These are phyloP conservation scores for Catamblyrhynchus diadema DNA, from an alignment of 2,797 vertebrate species.

Conservation along the genomic window DNA sequence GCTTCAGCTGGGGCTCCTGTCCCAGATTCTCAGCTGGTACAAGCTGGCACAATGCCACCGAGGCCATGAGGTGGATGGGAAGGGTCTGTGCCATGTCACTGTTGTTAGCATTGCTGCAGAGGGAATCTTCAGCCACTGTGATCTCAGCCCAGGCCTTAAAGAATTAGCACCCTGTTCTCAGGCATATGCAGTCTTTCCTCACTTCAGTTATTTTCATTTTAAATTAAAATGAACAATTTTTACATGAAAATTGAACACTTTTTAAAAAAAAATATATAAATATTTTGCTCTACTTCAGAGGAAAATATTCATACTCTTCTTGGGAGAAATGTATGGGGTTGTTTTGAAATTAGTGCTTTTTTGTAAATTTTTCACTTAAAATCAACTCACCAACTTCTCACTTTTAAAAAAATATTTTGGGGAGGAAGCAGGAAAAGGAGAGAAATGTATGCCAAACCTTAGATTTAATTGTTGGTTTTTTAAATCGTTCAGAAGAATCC, in stretches of 20 bases:
- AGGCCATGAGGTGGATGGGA: not conserved
- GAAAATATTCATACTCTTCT: not conserved
- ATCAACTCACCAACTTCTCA: not conserved
- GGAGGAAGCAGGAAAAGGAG: not conserved
- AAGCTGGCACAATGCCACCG: not conserved
- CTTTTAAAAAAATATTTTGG: not conserved
- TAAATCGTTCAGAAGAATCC: not conserved
- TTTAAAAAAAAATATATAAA: not conserved
- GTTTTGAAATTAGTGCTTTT: not conserved
- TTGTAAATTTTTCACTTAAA: not conserved
- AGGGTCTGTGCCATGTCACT: not conserved
- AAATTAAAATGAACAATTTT: not conserved
- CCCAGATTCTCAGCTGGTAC: constrained; percentile 18
- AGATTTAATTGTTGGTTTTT: not conserved
- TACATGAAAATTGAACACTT: not conserved
- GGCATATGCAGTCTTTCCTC: not conserved
- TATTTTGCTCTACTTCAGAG: not conserved
- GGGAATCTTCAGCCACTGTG: not conserved
- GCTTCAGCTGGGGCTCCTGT: constrained; percentile 10
- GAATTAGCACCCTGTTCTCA: not conserved
- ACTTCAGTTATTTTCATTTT: not conserved
- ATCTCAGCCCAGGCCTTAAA: not conserved
- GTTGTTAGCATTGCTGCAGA: not conserved
- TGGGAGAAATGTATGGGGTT: not conserved
- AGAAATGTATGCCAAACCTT: not conserved